phyloP scores from a whole-genome alignment of 1,140 invertebrate species.

The Stegodyphus mimosarum region DNA sequence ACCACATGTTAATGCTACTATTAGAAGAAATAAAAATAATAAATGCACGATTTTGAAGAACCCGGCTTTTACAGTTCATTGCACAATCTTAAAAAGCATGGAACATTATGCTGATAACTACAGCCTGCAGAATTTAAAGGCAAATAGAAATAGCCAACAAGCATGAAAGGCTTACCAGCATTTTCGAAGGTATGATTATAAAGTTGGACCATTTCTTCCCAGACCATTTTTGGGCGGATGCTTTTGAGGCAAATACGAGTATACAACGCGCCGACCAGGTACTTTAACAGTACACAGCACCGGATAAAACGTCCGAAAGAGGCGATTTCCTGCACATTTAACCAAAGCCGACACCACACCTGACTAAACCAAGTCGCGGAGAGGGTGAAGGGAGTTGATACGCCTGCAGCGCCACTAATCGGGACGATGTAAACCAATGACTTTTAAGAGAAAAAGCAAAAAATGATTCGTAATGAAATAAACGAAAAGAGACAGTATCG shows the following conservation, averaged over 20 bases:
- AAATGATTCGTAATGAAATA: neutral
- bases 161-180: constrained; percentile 50
- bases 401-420: neutral
- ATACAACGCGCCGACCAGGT: neutral
- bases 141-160: neutral
- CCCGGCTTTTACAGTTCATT: no score
- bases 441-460: neutral
- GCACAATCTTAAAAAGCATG: no score
- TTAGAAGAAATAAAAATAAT: no score
- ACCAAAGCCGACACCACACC: constrained; percentile 14
- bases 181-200: constrained; percentile 51
- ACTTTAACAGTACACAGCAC: constrained; percentile 34
- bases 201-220: constrained; percentile 30
- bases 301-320: constrained; percentile 46
- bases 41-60: no score
- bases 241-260: constrained; percentile 2
- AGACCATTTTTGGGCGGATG: constrained; percentile 33
- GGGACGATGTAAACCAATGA: neutral
- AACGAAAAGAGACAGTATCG: no score
- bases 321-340: constrained; percentile 40
- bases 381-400: neutral
- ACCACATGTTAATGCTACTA: no score
- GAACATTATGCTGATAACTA: no score
- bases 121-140: no score
- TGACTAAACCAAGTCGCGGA: constrained; percentile 9